Conservation (phyloP, 35 echinoderm and acorn worm species). For the Acanthaster planci region DNA sequence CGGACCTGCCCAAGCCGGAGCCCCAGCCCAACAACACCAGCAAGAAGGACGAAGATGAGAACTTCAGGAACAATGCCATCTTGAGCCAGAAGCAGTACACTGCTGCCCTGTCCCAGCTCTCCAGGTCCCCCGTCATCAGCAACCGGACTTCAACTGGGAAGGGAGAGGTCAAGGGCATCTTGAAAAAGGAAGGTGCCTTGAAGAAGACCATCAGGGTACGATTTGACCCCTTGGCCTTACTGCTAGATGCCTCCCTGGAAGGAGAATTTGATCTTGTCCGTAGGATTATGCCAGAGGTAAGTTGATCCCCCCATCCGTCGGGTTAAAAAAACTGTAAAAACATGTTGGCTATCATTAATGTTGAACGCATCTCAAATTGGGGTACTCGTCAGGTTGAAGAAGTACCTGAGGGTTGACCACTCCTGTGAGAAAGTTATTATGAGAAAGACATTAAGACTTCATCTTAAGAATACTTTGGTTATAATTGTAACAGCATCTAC, state of each 20-base stretch:
- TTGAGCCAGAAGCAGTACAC: slow-evolving; percentile 85
- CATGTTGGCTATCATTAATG: too few relatives aligned
- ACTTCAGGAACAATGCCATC: slow-evolving; percentile 79
- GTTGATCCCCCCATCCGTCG: too few relatives aligned
- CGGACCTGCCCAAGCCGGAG: slow-evolving; percentile 10
- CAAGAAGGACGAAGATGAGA: slow-evolving; percentile 12
- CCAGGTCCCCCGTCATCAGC: slow-evolving; percentile 29
- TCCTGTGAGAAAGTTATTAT: too few relatives aligned
- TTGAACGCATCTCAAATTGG: too few relatives aligned
- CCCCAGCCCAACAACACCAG: slow-evolving; percentile 20
- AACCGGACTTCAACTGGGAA: slow-evolving; percentile 35
- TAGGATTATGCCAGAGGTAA: slow-evolving; percentile 91
- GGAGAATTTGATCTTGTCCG: slow-evolving; percentile 95
- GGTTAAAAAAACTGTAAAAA: too few relatives aligned
- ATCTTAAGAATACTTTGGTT: too few relatives aligned
- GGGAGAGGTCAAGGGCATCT: slow-evolving; percentile 63
- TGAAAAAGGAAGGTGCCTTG: slow-evolving; percentile 64
- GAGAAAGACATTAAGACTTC: too few relatives aligned
- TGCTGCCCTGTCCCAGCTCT: slow-evolving; percentile 57
- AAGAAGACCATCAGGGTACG: slow-evolving; percentile 74
- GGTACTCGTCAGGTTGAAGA: too few relatives aligned
- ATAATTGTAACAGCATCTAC: too few relatives aligned
- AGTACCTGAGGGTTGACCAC: too few relatives aligned
- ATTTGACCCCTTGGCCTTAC: slow-evolving; percentile 93
- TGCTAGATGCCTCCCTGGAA: slow-evolving; percentile 94